Percentiles rank a stretch among this genome's conserved stretches.
phyloP scores from a whole-genome alignment of 2,888 invertebrate genomes.

The Diarsia rubi region DNA sequence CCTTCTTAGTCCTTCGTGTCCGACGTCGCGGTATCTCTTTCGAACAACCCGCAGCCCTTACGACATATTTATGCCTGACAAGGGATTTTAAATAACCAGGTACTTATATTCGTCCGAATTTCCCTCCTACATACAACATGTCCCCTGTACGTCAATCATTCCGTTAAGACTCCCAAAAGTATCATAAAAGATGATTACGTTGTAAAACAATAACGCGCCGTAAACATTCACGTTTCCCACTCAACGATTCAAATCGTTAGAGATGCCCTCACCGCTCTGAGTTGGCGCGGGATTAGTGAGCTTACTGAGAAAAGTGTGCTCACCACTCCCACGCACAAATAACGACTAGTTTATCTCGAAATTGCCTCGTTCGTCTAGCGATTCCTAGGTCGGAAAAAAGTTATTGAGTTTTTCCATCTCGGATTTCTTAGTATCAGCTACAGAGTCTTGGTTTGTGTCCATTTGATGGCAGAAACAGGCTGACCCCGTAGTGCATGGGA shows the following conservation, averaged over 20 bases:
- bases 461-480: too few species aligned
- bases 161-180: not conserved
- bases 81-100: not conserved
- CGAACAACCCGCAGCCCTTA: too few species aligned
- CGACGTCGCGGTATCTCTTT: too few species aligned
- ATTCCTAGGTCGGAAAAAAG: too few species aligned
- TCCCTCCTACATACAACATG: not conserved
- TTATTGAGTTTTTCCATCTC: too few species aligned
- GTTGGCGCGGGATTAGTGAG: not conserved
- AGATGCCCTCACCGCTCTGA: not conserved
- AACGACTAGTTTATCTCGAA: too few species aligned
- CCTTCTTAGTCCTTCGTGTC: too few species aligned
- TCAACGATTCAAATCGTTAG: not conserved
- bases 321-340: not conserved
- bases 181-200: conserved; percentile 20
- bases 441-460: too few species aligned
- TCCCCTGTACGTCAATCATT: not conserved
- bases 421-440: too few species aligned
- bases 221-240: not conserved
- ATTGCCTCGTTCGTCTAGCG: too few species aligned
- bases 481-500: too few species aligned
- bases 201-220: conserved; percentile 5
- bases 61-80: not conserved
- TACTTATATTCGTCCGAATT: not conserved
- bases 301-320: not conserved